These are phyloP conservation scores for Ifrita kowaldi DNA, from an alignment of 2,113 vertebrate species.

Conservation along the genomic window DNA sequence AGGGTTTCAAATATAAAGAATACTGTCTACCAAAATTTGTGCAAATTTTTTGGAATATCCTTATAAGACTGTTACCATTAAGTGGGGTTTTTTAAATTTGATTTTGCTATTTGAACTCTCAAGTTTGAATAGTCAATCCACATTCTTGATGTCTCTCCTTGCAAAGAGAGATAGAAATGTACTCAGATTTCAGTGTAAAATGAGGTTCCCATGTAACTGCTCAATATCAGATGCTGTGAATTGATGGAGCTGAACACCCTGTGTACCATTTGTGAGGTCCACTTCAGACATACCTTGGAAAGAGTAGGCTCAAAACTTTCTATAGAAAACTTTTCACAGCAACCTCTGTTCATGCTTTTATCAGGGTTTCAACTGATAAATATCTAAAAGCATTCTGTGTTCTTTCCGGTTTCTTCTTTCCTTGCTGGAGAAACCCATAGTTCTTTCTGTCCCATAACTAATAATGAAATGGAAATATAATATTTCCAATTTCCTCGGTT, in stretches of 20 bases:
- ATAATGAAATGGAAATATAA: background rate
- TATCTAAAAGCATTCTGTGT: background rate
- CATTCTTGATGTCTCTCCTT: background rate
- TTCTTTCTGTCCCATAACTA: background rate
- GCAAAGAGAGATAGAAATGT: background rate
- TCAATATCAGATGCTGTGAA: background rate
- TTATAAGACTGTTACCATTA: background rate
- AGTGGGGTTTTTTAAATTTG: background rate
- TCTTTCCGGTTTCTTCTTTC: background rate
- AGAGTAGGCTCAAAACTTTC: background rate
- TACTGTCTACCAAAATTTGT: background rate
- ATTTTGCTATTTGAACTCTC: background rate
- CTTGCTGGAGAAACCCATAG: background rate
- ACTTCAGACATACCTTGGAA: background rate
- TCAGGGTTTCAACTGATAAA: background rate
- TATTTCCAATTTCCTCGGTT: background rate
- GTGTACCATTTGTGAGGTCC: background rate
- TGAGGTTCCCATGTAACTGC: background rate
- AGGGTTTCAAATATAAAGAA: background rate
- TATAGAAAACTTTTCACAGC: background rate
- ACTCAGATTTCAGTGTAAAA: background rate
- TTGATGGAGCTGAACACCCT: background rate
- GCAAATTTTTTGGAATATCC: background rate
- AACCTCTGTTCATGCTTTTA: background rate
- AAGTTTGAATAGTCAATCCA: background rate